Evolutionary conservation across 2,113 vertebrate species (phyloP).

Genomic region (Engraulis encrasicolus): DNA sequence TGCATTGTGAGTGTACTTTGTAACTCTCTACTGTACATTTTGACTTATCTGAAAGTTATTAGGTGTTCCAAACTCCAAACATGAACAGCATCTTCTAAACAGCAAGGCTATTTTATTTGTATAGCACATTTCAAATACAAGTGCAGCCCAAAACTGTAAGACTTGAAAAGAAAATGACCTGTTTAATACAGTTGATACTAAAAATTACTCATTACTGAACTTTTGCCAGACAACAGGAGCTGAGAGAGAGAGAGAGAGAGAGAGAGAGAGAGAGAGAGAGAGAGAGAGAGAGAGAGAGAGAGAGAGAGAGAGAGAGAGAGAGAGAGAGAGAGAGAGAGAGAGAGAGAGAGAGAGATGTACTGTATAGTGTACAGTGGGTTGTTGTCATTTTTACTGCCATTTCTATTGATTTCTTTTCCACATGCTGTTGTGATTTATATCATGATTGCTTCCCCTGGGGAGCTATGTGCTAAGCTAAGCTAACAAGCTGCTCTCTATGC

Average conservation of each 20-base stretch:
- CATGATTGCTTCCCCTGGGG: not conserved
- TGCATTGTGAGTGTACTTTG: too few relatives aligned
- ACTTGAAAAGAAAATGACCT: too few relatives aligned
- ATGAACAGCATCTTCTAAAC: too few relatives aligned
- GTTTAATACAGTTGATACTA: too few relatives aligned
- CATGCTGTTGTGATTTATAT: constrained; percentile 30
- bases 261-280: not conserved
- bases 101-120: too few relatives aligned
- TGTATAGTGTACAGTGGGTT: constrained; percentile 11
- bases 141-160: too few relatives aligned
- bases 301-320: not conserved
- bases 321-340: not conserved
- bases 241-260: not conserved
- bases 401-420: constrained; percentile 31
- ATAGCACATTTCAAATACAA: too few relatives aligned
- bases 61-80: too few relatives aligned
- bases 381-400: constrained; percentile 22
- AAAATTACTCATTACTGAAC: too few relatives aligned
- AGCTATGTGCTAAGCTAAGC: not conserved
- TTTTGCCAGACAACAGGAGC: not conserved
- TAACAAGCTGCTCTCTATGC: not conserved
- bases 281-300: not conserved
- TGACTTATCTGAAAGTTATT: too few relatives aligned
- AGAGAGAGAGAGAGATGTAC: constrained; percentile 24
- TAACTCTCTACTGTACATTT: too few relatives aligned